These are phyloP conservation scores for Drosophila sproati DNA, from an alignment of 1,140 invertebrate genomes.

Conservation along the genomic window DNA sequence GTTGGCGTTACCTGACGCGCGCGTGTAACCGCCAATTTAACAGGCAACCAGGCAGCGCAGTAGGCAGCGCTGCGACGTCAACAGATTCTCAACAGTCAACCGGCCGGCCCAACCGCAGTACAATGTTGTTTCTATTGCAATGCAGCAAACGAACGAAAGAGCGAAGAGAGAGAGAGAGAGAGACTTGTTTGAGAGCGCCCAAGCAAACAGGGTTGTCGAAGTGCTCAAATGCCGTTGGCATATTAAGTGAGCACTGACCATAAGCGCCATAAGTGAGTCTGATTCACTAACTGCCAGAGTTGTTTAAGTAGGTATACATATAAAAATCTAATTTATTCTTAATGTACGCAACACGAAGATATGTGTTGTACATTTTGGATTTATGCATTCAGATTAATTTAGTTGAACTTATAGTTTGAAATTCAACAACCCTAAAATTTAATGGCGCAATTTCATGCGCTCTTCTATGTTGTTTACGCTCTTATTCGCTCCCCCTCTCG, in stretches of 20 bases:
- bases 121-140: slow-evolving; percentile 27
- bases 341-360: too few relatives aligned
- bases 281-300: too few relatives aligned
- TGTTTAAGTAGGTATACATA: too few relatives aligned
- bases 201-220: slow-evolving; percentile 41
- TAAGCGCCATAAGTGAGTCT: too few relatives aligned
- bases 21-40: slow-evolving; percentile 84
- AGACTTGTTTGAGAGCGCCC: background rate
- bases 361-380: too few relatives aligned
- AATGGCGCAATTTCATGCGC: slow-evolving; percentile 1
- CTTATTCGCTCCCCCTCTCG: too few relatives aligned
- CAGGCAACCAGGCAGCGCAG: slow-evolving; percentile 75
- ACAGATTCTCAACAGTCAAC: slow-evolving; percentile 18
- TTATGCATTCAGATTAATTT: too few relatives aligned
- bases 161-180: background rate
- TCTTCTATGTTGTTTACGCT: background rate
- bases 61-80: slow-evolving; percentile 44
- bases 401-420: background rate
- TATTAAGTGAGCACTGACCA: too few relatives aligned
- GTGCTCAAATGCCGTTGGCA: background rate
- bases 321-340: too few relatives aligned
- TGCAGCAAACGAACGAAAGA: slow-evolving; percentile 26
- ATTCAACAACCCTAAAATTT: slow-evolving; percentile 26
- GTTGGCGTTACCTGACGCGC: slow-evolving; percentile 70
- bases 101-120: slow-evolving; percentile 30